Base-by-base conservation (phyloP, 2,797 vertebrate species). In the Acestrorhynchus altus region DNA sequence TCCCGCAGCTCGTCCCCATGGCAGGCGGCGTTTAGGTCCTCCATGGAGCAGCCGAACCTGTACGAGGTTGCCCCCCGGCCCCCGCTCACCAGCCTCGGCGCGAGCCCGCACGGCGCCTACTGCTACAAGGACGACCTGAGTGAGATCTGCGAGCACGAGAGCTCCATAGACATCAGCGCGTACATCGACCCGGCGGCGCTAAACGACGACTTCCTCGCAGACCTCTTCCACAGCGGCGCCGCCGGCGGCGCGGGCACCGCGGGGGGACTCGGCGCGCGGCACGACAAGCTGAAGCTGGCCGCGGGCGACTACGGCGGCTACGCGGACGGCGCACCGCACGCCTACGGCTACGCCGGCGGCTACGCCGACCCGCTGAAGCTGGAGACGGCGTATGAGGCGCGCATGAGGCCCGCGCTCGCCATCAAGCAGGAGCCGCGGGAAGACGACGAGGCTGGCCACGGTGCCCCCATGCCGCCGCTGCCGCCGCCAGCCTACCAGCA, bases 201-300 rank as follows among this genome's bases (percentile, higher is more conserved):
- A 87, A 97, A 99, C 96, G 97, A 98, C 96, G 97, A 99, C 89
- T 98, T 99, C 88, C 91, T 99, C 90, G 97, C 97, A 13, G 97
- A 99, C 84, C 91, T 99, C 77, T 97, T 98, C 92, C 97, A 98
- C 90, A 96, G 95, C 93, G 95, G 89, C 90, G 93, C 95, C 15
- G 54, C 24, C 26, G 57, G 26, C 20, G 52, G 20, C 4, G 52
- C 9, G 28, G 57, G 26, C 20, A 20, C 8, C 4, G 52, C 9
- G 28, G 56, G 56, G 28, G 56, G 24, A 59, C 11, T 59, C 6
- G 56, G 56, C 81, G 94, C 52, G 28, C 69, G 96, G 80, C 95
- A 96, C 89, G 95, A 93, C 89, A 94, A 93, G 80, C 81, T 90
- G 28, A 95, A 94, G 90, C 81, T 90, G 67, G 90, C 89, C 83